Base-by-base conservation (phyloP, 2,113 vertebrate species). In the Vimba vimba region DNA sequence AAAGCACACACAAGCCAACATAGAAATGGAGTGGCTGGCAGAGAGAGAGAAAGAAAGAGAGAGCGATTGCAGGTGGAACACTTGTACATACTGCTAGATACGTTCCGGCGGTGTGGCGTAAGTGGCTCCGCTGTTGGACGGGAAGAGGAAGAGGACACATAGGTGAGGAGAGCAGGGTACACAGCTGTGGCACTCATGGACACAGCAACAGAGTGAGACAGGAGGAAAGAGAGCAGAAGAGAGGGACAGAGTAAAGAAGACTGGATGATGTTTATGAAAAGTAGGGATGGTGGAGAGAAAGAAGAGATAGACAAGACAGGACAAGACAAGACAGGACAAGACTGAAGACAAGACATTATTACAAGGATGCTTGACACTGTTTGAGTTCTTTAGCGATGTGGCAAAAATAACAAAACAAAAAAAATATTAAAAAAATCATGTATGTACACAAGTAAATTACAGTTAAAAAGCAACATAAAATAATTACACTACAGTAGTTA, bases 31-130 rank as follows among this genome's bases (percentile, higher is more conserved):
- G 89, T 0, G 39, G 13, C 59, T 57, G 86, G 36, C 55, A 91
- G 68, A 45, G 50, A 83, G 78, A 83, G 27, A 83, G 25, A 79
- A 17, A 82, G 43, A 79, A 71, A 78, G 75, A 82, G 74, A 85
- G 86, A 57, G 59, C 83, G 47, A 90, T 36, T 69, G 80, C 80
- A 55, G 80, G 80, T 93, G 93, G 93, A 95, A 94, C 90, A 92
- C 93, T 94, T 92, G 94, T 98, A 98, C 97, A 97, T 98, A 98
- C 97, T 96, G 97, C 95, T 92, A 97, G 96, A 95, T 96, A 96
- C 93, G 94, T 96, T 94, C 96, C 95, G 89, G 96, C 95, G 92
- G 94, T 94, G 92, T 94, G 93, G 93, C 95, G 96, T 91, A 94
- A 94, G 93, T 95, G 95, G 95, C 93, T 97, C 96, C 95, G 96